Percentiles rank a stretch among this genome's conserved stretches.
Conservation (phyloP, 2,797 vertebrate species). For the Dromococcyx pavoninus region DNA sequence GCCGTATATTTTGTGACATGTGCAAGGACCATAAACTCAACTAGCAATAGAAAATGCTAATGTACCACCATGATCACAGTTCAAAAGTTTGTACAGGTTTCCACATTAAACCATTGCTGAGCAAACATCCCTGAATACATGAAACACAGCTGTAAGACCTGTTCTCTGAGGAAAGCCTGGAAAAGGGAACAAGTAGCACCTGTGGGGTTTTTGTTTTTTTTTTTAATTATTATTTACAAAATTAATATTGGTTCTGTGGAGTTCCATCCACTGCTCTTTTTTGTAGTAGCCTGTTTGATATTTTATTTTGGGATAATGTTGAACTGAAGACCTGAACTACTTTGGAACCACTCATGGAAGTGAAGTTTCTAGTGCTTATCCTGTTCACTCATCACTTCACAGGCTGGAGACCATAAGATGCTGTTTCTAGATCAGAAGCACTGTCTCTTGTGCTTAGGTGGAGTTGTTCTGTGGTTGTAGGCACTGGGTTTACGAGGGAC, state of each 20-base stretch:
- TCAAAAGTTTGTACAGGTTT: neutral
- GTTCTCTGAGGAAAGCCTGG: neutral
- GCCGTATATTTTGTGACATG: neutral
- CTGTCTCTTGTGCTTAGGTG: neutral
- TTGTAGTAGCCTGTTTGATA: neutral
- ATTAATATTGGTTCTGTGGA: neutral
- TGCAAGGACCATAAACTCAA: neutral
- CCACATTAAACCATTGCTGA: neutral
- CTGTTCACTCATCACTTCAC: neutral
- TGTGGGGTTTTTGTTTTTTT: rapidly evolving
- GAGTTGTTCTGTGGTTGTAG: neutral
- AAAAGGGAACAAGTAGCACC: neutral
- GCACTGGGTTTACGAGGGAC: neutral
- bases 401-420: rapidly evolving
- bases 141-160: neutral
- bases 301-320: neutral
- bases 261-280: neutral
- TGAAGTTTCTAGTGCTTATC: neutral
- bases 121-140: neutral
- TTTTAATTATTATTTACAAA: neutral
- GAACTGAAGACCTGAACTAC: neutral
- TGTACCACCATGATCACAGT: neutral
- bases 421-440: neutral
- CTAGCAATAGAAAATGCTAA: neutral
- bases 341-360: neutral